Conservation (phyloP, 2,888 invertebrate genomes). For the Leucania comma region DNA sequence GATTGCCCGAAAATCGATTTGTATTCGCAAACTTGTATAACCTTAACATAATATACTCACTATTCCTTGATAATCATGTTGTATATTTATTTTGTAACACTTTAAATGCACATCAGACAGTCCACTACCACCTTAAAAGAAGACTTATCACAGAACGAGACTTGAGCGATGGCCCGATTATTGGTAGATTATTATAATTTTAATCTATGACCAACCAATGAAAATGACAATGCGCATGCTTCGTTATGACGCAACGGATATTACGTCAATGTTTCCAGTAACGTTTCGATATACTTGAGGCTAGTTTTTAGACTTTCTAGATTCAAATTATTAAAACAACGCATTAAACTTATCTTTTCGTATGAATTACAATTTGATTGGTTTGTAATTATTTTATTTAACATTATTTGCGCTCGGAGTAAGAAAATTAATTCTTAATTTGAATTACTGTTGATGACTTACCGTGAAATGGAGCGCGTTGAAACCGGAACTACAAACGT, state of each 20-base stretch:
- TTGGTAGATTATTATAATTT: conserved; percentile 85
- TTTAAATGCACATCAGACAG: conserved; percentile 89
- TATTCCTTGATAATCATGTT: conserved; percentile 94
- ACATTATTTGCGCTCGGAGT: neutral
- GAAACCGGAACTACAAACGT: conserved; percentile 48
- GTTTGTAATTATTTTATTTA: neutral
- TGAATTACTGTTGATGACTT: neutral
- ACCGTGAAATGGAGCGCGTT: conserved; percentile 39
- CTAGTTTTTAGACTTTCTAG: neutral
- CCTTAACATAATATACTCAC: conserved; percentile 90
- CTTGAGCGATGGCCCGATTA: conserved; percentile 88
- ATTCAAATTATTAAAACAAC: neutral
- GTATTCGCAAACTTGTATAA: conserved; percentile 83
- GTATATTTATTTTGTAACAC: conserved; percentile 84
- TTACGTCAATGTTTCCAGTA: conserved; percentile 88
- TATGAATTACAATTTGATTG: neutral
- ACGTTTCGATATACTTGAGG: conserved; percentile 58
- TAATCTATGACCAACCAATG: conserved; percentile 88
- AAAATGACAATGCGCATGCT: conserved; percentile 92
- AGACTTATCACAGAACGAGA: conserved; percentile 89
- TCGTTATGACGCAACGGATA: conserved; percentile 91
- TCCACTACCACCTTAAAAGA: conserved; percentile 87
- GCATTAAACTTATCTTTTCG: no score
- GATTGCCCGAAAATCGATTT: conserved; percentile 86
- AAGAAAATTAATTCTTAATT: neutral